A percentile compares a stretch with the other conserved stretches of the same genome.
Evolutionary conservation across 2,113 vertebrate species (phyloP).

Genomic region (Mohoua ochrocephala): DNA sequence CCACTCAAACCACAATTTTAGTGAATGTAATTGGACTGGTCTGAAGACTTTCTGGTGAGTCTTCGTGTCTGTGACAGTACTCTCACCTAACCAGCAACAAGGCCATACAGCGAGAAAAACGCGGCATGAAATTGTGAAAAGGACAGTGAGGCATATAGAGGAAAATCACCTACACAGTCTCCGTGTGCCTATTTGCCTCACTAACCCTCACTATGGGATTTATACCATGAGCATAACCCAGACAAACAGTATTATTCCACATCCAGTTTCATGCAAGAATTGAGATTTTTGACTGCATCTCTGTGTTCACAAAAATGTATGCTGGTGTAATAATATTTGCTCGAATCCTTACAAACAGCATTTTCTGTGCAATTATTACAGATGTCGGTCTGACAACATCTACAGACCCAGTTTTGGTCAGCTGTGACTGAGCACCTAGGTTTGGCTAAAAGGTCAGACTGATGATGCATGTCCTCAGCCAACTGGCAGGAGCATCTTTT

Average conservation of each 20-base stretch:
- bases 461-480: not conserved
- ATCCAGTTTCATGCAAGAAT: not conserved
- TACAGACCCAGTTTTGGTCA: not conserved
- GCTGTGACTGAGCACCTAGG: not conserved
- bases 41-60: not conserved
- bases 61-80: not conserved
- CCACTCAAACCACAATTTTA: not conserved
- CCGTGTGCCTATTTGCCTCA: not conserved
- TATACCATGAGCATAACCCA: not conserved
- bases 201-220: not conserved
- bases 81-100: not conserved
- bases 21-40: not conserved
- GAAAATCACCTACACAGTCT: not conserved
- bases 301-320: not conserved
- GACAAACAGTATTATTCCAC: constrained; percentile 19
- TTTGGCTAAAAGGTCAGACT: not conserved
- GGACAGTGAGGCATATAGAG: not conserved
- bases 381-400: fast-evolving
- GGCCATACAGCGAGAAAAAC: not conserved
- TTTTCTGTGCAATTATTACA: not conserved
- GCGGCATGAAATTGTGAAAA: not conserved
- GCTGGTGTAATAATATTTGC: not conserved
- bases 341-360: not conserved
- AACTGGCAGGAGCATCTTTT: not conserved
- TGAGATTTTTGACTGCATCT: not conserved